Evolutionary conservation across 2,888 invertebrate species (phyloP).

Genomic region (Eutolmus rufibarbis): DNA sequence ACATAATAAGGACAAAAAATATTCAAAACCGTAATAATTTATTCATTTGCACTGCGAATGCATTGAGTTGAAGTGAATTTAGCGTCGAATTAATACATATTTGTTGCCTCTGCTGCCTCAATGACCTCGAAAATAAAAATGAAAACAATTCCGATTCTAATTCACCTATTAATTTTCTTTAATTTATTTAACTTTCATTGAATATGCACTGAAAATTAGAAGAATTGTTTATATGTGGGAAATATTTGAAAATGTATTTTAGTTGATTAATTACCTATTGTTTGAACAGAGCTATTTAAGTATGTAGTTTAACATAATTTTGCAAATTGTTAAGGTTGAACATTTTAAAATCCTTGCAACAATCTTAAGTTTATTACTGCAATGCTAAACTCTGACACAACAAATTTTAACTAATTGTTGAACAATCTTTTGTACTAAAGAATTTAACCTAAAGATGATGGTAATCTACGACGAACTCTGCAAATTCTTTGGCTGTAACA

Average conservation of each 20-base stretch:
- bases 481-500: background rate
- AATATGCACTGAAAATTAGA: background rate
- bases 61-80: too few relatives aligned
- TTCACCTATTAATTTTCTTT: too few relatives aligned
- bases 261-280: background rate
- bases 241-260: background rate
- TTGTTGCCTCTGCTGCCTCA: too few relatives aligned
- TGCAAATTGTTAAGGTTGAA: background rate
- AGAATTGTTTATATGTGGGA: background rate
- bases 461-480: background rate
- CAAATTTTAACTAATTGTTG: background rate
- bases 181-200: too few relatives aligned
- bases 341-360: background rate
- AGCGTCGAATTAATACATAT: too few relatives aligned
- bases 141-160: too few relatives aligned
- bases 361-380: background rate
- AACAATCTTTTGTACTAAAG: background rate
- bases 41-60: too few relatives aligned
- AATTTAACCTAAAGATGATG: background rate
- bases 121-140: too few relatives aligned
- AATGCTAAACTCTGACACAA: background rate
- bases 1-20: too few relatives aligned
- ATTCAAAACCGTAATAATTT: too few relatives aligned
- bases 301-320: background rate
- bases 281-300: background rate